phyloP scores from a whole-genome alignment of 2,113 vertebrate species.

The Neogobius melanostomus region DNA sequence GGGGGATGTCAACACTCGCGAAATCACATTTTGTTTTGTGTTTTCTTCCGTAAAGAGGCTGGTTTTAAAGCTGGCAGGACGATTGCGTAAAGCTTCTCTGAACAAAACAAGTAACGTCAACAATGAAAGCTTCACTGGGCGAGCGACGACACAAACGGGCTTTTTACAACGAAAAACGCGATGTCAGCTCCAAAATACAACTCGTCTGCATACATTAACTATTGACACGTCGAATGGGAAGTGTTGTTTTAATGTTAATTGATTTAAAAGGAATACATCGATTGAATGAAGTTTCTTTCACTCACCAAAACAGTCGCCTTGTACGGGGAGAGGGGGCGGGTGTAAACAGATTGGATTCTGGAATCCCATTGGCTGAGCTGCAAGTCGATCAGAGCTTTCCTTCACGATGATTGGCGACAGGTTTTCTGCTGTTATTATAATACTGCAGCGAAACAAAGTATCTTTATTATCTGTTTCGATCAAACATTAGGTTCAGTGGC shows the following conservation, averaged over 20 bases:
- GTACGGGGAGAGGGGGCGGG: conserved; percentile 48
- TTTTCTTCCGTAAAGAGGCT: no score
- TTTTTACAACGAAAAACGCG: neutral
- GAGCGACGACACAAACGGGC: conserved; percentile 31
- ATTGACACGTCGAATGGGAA: neutral
- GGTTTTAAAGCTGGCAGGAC: neutral
- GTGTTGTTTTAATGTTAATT: neutral
- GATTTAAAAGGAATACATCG: conserved; percentile 36
- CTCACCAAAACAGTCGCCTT: conserved; percentile 73
- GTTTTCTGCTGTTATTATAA: neutral
- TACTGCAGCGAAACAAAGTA: no score
- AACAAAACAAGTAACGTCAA: conserved; percentile 64
- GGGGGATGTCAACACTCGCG: fast-evolving
- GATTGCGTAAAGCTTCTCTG: conserved; percentile 44
- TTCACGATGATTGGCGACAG: conserved; percentile 41
- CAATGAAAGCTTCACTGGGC: conserved; percentile 52
- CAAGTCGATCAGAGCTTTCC: conserved; percentile 11
- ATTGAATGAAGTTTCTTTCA: conserved; percentile 67
- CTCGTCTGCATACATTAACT: neutral
- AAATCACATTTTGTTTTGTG: fast-evolving
- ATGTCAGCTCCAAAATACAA: conserved; percentile 41
- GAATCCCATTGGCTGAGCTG: conserved; percentile 28
- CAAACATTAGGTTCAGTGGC: no score
- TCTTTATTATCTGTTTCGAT: no score
- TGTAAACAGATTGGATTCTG: conserved; percentile 38